Conservation (phyloP, 1,140 invertebrate genomes). For the Hyphantria cunea region DNA sequence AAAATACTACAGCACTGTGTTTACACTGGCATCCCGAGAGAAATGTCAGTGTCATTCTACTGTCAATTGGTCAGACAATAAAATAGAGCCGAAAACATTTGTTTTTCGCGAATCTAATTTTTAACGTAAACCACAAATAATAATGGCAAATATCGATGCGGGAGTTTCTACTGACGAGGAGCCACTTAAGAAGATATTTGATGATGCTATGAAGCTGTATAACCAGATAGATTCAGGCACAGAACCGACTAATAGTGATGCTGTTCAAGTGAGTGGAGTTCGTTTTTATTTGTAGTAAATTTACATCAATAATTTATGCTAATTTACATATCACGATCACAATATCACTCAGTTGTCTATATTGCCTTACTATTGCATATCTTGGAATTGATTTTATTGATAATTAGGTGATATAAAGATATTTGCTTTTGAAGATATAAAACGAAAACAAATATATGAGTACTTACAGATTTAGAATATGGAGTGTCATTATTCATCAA, state of each 20-base stretch:
- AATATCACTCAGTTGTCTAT: neutral
- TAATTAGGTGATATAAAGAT: too few species aligned
- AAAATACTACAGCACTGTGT: too few species aligned
- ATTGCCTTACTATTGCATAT: neutral
- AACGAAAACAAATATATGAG: too few species aligned
- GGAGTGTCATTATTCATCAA: too few species aligned
- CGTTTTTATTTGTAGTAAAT: neutral
- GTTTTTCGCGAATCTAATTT: neutral
- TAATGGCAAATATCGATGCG: conserved; percentile 49
- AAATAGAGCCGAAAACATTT: neutral
- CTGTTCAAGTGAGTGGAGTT: conserved; percentile 58
- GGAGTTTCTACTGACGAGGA: conserved; percentile 57
- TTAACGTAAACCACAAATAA: neutral
- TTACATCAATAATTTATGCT: neutral
- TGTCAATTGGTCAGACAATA: too few species aligned
- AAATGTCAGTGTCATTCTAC: too few species aligned
- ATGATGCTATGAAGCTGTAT: conserved; percentile 68
- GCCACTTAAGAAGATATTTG: conserved; percentile 64
- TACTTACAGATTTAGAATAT: too few species aligned
- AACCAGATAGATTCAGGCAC: conserved; percentile 65
- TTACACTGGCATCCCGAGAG: too few species aligned
- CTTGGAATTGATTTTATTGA: too few species aligned
- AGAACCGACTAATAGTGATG: conserved; percentile 69
- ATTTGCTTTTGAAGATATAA: too few species aligned
- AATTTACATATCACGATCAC: too few species aligned